phyloP scores from a whole-genome alignment of 1,140 invertebrate species.

The Ylistrum balloti region DNA sequence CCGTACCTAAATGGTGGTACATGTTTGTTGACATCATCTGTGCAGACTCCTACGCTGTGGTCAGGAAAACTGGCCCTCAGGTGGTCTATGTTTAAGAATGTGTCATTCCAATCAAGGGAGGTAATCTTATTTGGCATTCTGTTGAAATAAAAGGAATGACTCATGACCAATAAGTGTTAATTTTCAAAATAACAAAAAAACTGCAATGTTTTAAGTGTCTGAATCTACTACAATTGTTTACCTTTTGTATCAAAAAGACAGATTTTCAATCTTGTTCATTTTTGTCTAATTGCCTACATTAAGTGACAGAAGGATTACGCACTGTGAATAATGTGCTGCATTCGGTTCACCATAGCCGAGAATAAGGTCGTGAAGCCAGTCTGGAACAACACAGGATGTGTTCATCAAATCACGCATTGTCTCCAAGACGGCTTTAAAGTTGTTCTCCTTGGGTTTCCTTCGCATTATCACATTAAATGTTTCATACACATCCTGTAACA shows the following conservation, averaged over 20 bases:
- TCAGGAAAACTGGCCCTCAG: slow-evolving; percentile 93
- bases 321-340: slow-evolving; percentile 96
- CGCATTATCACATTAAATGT: slow-evolving; percentile 99
- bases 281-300: too few relatives aligned
- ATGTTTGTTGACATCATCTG: slow-evolving; percentile 85
- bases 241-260: too few relatives aligned
- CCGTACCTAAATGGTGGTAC: slow-evolving; percentile 92
- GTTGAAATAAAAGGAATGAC: neutral
- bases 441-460: slow-evolving; percentile 99
- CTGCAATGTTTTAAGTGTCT: too few relatives aligned
- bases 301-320: slow-evolving; percentile 59
- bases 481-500: slow-evolving; percentile 92
- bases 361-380: slow-evolving; percentile 99
- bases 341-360: slow-evolving; percentile 98
- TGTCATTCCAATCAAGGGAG: slow-evolving; percentile 98
- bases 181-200: too few relatives aligned
- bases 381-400: slow-evolving; percentile 98
- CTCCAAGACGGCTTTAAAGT: slow-evolving; percentile 99
- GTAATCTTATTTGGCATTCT: slow-evolving; percentile 90
- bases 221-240: too few relatives aligned
- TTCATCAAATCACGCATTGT: slow-evolving; percentile 99
- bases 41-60: slow-evolving; percentile 88
- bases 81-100: slow-evolving; percentile 96
- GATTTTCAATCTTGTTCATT: too few relatives aligned
- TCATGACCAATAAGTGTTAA: too few relatives aligned